Base-by-base conservation (phyloP, 37 sponge, comb jelly and placozoan species). In the Ianthella basta region DNA sequence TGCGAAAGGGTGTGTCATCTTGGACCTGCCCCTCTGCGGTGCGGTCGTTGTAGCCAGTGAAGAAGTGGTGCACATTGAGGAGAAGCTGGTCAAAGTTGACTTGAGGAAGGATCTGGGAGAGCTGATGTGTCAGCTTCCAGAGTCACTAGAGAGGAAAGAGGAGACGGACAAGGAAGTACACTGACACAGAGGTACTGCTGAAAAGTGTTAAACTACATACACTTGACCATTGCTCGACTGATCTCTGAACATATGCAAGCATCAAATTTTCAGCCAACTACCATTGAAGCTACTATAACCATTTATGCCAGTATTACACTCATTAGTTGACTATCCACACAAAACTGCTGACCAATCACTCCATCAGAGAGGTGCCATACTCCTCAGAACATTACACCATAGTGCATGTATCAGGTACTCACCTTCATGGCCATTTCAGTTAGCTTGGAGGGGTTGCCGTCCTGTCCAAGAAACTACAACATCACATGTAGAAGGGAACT, bases 341-440 rank as follows among this genome's bases (percentile, higher is more conserved):
- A n/a, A n/a, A n/a, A n/a, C n/a, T n/a, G n/a, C n/a, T n/a, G n/a
- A n/a, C n/a, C n/a, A n/a, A n/a, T n/a, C n/a, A n/a, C n/a, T n/a
- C n/a, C n/a, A n/a, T n/a, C n/a, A n/a, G n/a, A n/a, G n/a, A n/a
- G n/a, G n/a, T n/a, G n/a, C n/a, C n/a, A n/a, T n/a, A n/a, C n/a
- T n/a, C n/a, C n/a, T n/a, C n/a, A n/a, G n/a, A n/a, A 34, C 59
- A 56, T 56, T 15, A 18, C 59, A 56, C 16, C 59, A 56, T 18
- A 56, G n/a, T n/a, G n/a, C n/a, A n/a, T n/a, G n/a, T n/a, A n/a
- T n/a, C 61, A 59, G 61, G 20, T 38, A 64, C 65, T 19, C 68
- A 94, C 94, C 87, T 94, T 94, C 91, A 91, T 86, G 15, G 82
- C 34, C 81, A 94, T 50, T 37, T 94, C 92, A 25, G 89, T 88